Percentiles rank a stretch among this genome's conserved stretches.
phyloP scores from a whole-genome alignment of 1,140 invertebrate species.

The Temnothorax curvispinosus region DNA sequence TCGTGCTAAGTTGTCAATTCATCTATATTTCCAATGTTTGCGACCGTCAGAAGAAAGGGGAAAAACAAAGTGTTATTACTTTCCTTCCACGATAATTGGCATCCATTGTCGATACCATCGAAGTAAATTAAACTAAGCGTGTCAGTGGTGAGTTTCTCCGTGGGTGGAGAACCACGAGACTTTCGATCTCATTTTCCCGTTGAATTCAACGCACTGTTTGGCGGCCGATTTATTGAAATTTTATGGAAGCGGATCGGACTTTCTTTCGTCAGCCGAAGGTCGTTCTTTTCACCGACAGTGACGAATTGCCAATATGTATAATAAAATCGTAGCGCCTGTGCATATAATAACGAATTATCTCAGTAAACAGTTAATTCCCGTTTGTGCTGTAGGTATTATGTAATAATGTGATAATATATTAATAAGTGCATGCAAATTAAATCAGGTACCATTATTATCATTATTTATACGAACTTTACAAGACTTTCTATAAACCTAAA shows the following conservation, averaged over 20 bases:
- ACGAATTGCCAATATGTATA: background rate
- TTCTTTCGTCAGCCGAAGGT: slow-evolving; percentile 70
- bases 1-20: background rate
- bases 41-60: background rate
- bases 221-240: slow-evolving; percentile 73
- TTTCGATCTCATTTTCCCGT: slow-evolving; percentile 58
- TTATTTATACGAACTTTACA: background rate
- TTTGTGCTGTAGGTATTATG: background rate
- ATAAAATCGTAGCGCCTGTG: background rate
- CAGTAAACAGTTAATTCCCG: background rate
- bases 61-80: background rate
- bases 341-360: background rate
- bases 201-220: slow-evolving; percentile 75
- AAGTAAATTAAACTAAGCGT: slow-evolving; percentile 53
- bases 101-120: slow-evolving; percentile 36
- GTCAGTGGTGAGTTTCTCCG: slow-evolving; percentile 50
- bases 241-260: slow-evolving; percentile 72
- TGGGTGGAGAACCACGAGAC: slow-evolving; percentile 40
- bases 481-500: background rate
- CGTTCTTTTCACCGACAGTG: slow-evolving; percentile 67
- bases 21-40: background rate
- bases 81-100: slow-evolving; percentile 45
- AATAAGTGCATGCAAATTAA: too few species aligned
- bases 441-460: background rate
- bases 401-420: background rate